Evolutionary conservation across 2,113 vertebrate genomes (phyloP).

Genomic region (Pseudorhombus dupliciocellatus): DNA sequence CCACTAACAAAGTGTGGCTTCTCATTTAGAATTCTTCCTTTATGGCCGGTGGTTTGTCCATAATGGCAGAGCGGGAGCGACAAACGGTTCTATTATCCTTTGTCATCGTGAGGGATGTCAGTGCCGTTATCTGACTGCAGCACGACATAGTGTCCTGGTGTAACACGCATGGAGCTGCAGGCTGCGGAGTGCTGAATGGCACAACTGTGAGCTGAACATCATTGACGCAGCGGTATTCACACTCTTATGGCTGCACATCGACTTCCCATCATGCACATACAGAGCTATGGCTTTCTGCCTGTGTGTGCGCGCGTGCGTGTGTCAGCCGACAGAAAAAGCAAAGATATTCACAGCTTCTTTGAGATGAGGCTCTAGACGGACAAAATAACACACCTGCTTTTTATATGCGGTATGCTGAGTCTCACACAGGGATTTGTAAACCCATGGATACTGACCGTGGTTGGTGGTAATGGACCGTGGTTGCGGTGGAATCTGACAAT

Average conservation of each 20-base stretch:
- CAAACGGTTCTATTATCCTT: conserved; percentile 33
- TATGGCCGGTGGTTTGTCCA: conserved; percentile 23
- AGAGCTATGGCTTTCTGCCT: conserved; percentile 57
- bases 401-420: neutral
- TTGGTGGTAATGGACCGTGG: no score
- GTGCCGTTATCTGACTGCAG: conserved; percentile 41
- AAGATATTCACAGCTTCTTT: conserved; percentile 29
- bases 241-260: conserved; percentile 67
- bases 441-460: no score
- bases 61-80: conserved; percentile 20
- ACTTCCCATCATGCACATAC: conserved; percentile 64
- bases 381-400: neutral
- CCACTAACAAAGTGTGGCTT: neutral
- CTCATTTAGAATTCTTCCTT: conserved; percentile 13
- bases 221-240: conserved; percentile 67
- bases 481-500: no score
- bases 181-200: conserved; percentile 66
- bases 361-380: neutral
- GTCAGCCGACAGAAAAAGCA: conserved; percentile 20
- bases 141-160: conserved; percentile 42
- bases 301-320: conserved; percentile 23
- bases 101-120: conserved; percentile 48
- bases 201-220: conserved; percentile 63
- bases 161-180: conserved; percentile 55
- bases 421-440: no score